Conservation (phyloP, 2,797 vertebrate genomes). For the Sebastes oblongus region DNA sequence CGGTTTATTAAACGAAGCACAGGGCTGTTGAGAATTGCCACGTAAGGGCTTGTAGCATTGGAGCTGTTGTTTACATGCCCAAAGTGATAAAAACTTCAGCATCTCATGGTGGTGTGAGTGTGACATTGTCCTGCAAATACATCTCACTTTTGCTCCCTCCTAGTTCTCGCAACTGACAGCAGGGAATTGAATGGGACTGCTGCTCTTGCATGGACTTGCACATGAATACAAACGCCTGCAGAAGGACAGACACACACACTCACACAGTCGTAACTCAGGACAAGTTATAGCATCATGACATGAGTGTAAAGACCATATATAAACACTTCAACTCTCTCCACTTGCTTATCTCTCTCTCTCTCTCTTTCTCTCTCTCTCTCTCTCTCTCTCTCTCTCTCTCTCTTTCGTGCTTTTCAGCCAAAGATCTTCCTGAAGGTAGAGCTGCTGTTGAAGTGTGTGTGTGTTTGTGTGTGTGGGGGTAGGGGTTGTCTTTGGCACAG, state of each 20-base stretch:
- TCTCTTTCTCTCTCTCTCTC: not conserved
- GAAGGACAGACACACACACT: not conserved
- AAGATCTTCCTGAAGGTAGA: not conserved
- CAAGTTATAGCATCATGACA: conserved; percentile 5
- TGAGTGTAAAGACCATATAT: not conserved
- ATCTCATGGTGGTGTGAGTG: conserved; percentile 4
- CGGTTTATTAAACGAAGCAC: conserved; percentile 49
- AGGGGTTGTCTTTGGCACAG: not conserved
- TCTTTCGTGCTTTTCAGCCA: not conserved
- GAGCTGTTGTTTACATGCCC: conserved; percentile 34
- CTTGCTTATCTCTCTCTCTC: not conserved
- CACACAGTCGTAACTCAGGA: not conserved
- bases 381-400: not conserved
- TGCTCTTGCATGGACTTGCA: not conserved
- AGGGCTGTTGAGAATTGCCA: conserved; percentile 24
- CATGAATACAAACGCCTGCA: not conserved
- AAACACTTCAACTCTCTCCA: not conserved
- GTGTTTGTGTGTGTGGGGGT: not conserved
- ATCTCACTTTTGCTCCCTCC: not conserved
- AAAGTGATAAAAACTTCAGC: conserved; percentile 14
- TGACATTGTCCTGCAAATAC: conserved; percentile 18
- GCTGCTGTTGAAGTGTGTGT: not conserved
- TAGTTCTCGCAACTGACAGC: conserved; percentile 1
- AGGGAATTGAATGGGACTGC: not conserved
- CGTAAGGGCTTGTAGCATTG: not conserved